phyloP scores from a whole-genome alignment of 2,888 invertebrate genomes.

The Campaea margaritaria region DNA sequence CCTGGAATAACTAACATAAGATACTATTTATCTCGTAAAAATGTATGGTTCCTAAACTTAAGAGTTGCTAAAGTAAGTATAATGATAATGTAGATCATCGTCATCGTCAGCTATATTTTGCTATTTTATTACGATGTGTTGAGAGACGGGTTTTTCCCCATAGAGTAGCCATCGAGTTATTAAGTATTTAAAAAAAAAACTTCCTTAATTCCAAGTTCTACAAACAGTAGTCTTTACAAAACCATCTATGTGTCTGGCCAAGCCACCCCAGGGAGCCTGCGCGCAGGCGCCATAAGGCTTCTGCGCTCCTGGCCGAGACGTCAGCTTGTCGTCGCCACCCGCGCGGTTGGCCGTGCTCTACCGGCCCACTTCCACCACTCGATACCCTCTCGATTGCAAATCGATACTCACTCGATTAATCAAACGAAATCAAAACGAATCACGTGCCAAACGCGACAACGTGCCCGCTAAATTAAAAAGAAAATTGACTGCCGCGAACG shows the following conservation, averaged over 20 bases:
- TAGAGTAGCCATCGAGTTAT: too few relatives aligned
- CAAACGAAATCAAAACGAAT: slow-evolving; percentile 52
- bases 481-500: slow-evolving; percentile 29
- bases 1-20: too few relatives aligned
- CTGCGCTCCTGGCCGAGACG: slow-evolving; percentile 64
- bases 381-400: slow-evolving; percentile 60
- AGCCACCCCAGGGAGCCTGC: slow-evolving; percentile 57
- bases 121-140: too few relatives aligned
- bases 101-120: too few relatives aligned
- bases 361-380: slow-evolving; percentile 49
- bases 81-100: too few relatives aligned
- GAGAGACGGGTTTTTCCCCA: too few relatives aligned
- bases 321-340: slow-evolving; percentile 66
- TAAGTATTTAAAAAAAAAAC: too few relatives aligned
- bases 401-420: slow-evolving; percentile 71
- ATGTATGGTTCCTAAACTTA: too few relatives aligned
- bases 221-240: slow-evolving; percentile 24
- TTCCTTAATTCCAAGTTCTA: too few relatives aligned
- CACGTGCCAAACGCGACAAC: slow-evolving; percentile 51
- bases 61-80: too few relatives aligned
- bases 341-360: slow-evolving; percentile 67
- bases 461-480: slow-evolving; percentile 35
- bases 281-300: slow-evolving; percentile 72
- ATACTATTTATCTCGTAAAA: too few relatives aligned
- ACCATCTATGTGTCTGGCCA: slow-evolving; percentile 55